phyloP scores from a whole-genome alignment of 2,888 invertebrate genomes.

The Rhingia campestris region DNA sequence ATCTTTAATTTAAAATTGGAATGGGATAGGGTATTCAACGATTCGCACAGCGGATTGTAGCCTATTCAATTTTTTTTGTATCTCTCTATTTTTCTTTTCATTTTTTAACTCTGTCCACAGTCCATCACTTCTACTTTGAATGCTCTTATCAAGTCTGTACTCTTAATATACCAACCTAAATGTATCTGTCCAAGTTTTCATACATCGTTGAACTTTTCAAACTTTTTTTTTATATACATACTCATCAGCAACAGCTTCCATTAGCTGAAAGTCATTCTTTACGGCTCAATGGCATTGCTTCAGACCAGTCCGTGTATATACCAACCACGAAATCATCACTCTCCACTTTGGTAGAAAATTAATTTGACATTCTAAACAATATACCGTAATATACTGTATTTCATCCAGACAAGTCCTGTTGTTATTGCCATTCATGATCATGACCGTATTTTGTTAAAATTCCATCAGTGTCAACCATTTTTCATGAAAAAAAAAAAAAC shows the following conservation, averaged over 20 bases:
- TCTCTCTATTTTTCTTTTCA: too few relatives aligned
- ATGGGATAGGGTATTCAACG: too few relatives aligned
- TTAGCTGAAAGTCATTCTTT: background rate
- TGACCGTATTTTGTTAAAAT: background rate
- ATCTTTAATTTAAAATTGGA: too few relatives aligned
- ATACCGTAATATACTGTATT: too few relatives aligned
- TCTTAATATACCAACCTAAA: too few relatives aligned
- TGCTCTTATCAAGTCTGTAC: too few relatives aligned
- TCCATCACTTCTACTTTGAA: too few relatives aligned
- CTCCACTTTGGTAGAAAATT: constrained; percentile 1
- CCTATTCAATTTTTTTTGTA: too few relatives aligned
- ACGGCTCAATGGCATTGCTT: background rate
- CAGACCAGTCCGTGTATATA: background rate
- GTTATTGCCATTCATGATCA: background rate
- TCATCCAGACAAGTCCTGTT: background rate
- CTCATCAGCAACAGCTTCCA: background rate
- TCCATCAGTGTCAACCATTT: constrained; percentile 31
- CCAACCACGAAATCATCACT: background rate
- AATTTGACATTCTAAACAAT: background rate
- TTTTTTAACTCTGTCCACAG: too few relatives aligned
- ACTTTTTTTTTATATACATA: background rate
- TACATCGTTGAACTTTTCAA: constrained; percentile 14
- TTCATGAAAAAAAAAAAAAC: background rate
- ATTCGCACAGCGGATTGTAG: too few relatives aligned
- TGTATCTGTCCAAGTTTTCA: background rate